Percentiles rank a stretch among this genome's conserved stretches.
These are phyloP conservation scores for Eilema sororculum DNA, from an alignment of 2,888 invertebrate genomes.

Conservation along the genomic window DNA sequence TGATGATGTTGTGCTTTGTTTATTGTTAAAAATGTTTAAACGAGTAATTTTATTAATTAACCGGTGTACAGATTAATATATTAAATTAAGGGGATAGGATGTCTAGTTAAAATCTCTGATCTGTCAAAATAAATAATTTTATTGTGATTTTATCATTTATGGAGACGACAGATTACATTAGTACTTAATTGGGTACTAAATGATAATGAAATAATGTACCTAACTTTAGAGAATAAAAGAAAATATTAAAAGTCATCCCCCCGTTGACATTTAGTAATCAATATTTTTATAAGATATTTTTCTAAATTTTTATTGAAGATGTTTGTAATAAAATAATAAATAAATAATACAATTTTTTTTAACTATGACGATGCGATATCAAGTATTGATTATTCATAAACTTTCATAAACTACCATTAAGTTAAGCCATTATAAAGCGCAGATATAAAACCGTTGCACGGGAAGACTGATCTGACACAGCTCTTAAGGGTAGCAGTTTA, in stretches of 20 bases:
- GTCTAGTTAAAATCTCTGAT: neutral
- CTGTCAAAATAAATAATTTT: neutral
- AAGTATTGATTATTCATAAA: neutral
- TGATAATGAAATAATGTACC: too few relatives aligned
- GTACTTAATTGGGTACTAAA: too few relatives aligned
- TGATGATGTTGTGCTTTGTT: neutral
- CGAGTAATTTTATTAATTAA: neutral
- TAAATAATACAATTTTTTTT: neutral
- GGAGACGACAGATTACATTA: too few relatives aligned
- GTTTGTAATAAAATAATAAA: too few relatives aligned
- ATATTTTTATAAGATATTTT: too few relatives aligned
- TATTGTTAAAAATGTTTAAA: neutral
- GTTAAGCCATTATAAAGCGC: neutral
- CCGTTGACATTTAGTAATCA: too few relatives aligned
- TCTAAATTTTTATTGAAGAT: too few relatives aligned
- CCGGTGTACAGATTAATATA: too few relatives aligned
- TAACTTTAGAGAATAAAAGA: neutral
- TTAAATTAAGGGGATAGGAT: too few relatives aligned
- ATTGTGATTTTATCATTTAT: too few relatives aligned
- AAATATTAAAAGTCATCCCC: too few relatives aligned
- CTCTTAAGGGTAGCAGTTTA: slow-evolving; percentile 4
- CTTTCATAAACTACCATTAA: neutral
- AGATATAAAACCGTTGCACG: neutral
- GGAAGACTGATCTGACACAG: slow-evolving; percentile 3
- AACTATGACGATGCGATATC: neutral